phyloP scores from a whole-genome alignment of 2,113 vertebrate genomes.

The Esox niger region DNA sequence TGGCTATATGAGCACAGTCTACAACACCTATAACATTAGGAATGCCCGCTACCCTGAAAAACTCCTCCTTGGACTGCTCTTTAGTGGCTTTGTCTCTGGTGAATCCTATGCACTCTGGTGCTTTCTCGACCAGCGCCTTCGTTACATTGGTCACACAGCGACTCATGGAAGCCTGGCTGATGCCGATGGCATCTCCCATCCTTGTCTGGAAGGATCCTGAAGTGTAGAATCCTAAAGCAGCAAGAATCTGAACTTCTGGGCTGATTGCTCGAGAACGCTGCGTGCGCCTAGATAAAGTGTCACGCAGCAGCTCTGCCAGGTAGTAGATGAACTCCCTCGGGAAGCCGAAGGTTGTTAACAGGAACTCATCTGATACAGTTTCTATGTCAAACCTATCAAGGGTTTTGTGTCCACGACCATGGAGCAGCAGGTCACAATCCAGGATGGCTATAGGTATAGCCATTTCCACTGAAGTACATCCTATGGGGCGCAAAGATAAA shows the following conservation, averaged over 20 bases:
- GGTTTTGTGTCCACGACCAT: constrained; percentile 90
- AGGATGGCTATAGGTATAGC: constrained; percentile 87
- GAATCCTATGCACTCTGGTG: constrained; percentile 82
- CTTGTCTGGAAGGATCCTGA: constrained; percentile 95
- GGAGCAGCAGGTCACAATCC: constrained; percentile 93
- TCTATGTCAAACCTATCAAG: constrained; percentile 92
- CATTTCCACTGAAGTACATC: constrained; percentile 66
- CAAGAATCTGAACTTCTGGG: constrained; percentile 93
- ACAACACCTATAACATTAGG: constrained; percentile 87
- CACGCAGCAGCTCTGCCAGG: constrained; percentile 85
- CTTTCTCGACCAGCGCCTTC: constrained; percentile 88
- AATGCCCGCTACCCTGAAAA: constrained; percentile 86
- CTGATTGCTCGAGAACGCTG: constrained; percentile 94
- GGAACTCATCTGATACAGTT: constrained; percentile 84
- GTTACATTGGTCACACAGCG: constrained; percentile 95
- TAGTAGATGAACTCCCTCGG: constrained; percentile 90
- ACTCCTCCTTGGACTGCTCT: constrained; percentile 84
- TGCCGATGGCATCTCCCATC: constrained; percentile 94
- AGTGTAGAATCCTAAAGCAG: constrained; percentile 95
- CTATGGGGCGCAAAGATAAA: not conserved
- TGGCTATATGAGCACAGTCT: constrained; percentile 88
- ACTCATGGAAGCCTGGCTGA: constrained; percentile 97
- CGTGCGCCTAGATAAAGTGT: constrained; percentile 83
- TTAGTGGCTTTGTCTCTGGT: constrained; percentile 73
- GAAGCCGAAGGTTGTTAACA: constrained; percentile 88